Base-by-base conservation (phyloP, 1,140 invertebrate genomes). In the Papilio helenus region DNA sequence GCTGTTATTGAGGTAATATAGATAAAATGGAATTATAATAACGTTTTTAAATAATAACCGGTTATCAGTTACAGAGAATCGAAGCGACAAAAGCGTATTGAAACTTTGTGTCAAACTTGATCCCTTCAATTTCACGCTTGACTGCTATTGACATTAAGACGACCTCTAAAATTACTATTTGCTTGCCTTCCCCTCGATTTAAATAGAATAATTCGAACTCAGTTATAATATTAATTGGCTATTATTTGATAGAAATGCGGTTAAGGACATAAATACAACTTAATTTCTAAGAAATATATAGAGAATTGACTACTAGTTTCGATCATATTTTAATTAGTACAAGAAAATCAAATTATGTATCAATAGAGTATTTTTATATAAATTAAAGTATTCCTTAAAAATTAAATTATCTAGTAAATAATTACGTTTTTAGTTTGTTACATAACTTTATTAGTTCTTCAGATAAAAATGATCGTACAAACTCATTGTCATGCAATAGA, bases 91-190 rank as follows among this genome's bases (percentile, higher is more conserved):
- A 29, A 14, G 26, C 23, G 23, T 68, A 29, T 29, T 29, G 61
- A 34, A 68, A 68, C 61, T 68, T 68, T 68, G 61, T 68, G 61
- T 68, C 61, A 68, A 68, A 68, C 61, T 68, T 68, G 61, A 68
- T 29, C 61, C 61, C 26, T 68, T 26, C 61, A 68, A 68, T 68
- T 68, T 29, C 61, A 68, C 61, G 61, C 61, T 68, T 14, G 61
- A 68, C 26, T 68, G 61, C 23, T 14, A 29, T 34, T 68, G 61
- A 68, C 61, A 68, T 68, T 68, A 18, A 68, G 61, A 68, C 61
- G 61, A 68, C 61, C 26, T 68, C 61, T 29, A 68, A 68, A 29
- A 68, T 68, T 14, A 29, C 61, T 68, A 68, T 34, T 65, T 65
- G 26, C 58, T 61, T 29, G 5, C 14, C 61, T 68, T 68, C 61